These are phyloP conservation scores for Cryptosula pallasiana DNA, from an alignment of 2,888 invertebrate species.

Conservation along the genomic window DNA sequence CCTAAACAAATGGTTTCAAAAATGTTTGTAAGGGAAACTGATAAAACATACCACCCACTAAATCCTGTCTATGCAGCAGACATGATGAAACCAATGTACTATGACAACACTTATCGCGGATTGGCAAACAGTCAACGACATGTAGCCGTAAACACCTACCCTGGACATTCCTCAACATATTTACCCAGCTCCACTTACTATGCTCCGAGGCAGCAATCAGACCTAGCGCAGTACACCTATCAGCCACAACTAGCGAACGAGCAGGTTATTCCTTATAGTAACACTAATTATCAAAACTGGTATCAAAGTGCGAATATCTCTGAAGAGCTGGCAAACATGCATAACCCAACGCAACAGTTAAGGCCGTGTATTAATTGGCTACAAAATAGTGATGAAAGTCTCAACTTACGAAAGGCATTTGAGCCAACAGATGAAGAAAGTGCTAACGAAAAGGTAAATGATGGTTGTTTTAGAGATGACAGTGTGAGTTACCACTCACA, in stretches of 20 bases:
- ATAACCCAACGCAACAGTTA: neutral
- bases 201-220: neutral
- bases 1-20: neutral
- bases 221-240: neutral
- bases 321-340: too few species aligned
- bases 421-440: neutral
- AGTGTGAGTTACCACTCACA: too few species aligned
- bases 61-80: neutral
- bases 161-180: neutral
- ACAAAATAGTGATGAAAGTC: neutral
- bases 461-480: neutral
- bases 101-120: neutral
- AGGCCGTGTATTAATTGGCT: conserved; percentile 8
- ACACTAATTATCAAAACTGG: neutral
- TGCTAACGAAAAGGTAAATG: neutral
- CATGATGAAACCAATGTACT: neutral
- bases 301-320: neutral
- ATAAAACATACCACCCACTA: neutral
- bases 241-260: neutral
- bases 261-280: too few species aligned
- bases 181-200: neutral
- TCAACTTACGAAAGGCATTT: neutral
- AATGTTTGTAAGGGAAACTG: neutral
- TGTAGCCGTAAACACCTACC: neutral
- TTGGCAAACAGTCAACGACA: neutral